phyloP scores from a whole-genome alignment of 2,888 invertebrate genomes.

The Rhimphoctona megacephalus region DNA sequence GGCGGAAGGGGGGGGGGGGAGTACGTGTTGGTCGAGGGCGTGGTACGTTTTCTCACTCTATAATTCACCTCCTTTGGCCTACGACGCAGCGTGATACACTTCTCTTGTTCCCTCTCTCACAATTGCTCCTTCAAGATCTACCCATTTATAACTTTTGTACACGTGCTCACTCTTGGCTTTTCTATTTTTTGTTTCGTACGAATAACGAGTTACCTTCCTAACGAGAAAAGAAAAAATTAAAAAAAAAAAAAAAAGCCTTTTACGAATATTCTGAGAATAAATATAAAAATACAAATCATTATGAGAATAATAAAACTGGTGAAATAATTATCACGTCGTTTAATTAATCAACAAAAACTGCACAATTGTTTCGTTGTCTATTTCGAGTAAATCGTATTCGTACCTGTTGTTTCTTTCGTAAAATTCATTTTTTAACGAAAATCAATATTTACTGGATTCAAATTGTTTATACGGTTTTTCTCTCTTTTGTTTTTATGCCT shows the following conservation, averaged over 20 bases:
- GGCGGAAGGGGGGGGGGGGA: conserved; percentile 2
- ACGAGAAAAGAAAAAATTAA: background rate
- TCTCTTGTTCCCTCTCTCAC: conserved; percentile 31
- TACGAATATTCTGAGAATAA: background rate
- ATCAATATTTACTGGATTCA: background rate
- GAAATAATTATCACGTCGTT: background rate
- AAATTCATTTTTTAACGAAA: background rate
- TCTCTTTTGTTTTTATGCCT: background rate
- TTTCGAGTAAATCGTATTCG: background rate
- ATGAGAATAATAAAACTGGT: background rate
- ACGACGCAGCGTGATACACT: conserved; percentile 55
- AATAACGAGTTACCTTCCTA: background rate
- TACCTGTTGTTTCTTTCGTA: no score
- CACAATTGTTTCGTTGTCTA: background rate
- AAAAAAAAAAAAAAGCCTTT: background rate
- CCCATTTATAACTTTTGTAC: background rate
- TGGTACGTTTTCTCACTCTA: conserved; percentile 69
- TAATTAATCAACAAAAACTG: background rate
- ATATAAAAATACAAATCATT: background rate
- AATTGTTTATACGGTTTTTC: background rate
- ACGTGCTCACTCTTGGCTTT: background rate
- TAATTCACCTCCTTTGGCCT: conserved; percentile 63
- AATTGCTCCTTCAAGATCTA: conserved; percentile 22
- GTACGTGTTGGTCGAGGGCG: conserved; percentile 65
- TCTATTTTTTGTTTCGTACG: background rate